Evolutionary conservation across 1,140 invertebrate species (phyloP).

Genomic region (Caenorhabditis brenneri): DNA sequence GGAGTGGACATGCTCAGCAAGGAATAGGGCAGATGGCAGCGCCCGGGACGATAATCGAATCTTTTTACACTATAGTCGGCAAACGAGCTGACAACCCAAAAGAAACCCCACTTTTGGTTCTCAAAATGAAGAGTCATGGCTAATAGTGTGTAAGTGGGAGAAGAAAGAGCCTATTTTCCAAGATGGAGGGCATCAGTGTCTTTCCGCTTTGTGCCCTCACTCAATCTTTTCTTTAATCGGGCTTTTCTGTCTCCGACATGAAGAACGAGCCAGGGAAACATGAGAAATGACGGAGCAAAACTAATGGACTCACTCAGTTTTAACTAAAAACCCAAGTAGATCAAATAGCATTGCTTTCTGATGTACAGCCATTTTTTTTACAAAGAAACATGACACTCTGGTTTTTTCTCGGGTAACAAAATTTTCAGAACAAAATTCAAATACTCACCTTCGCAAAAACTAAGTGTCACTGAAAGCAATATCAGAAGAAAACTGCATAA

Average conservation of each 20-base stretch:
- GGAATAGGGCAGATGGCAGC: conserved; percentile 29
- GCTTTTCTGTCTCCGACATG: not conserved
- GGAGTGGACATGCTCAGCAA: not conserved
- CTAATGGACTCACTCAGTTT: not conserved
- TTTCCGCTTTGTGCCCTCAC: not conserved
- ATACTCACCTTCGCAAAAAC: conserved; percentile 6
- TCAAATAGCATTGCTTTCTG: not conserved
- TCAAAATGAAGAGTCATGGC: conserved; percentile 18
- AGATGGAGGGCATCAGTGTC: conserved; percentile 3
- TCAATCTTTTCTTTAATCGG: conserved; percentile 12
- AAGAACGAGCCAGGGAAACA: not conserved
- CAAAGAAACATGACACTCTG: not conserved
- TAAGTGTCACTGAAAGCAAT: not conserved
- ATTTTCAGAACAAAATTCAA: not conserved
- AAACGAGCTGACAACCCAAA: conserved; percentile 37
- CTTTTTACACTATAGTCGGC: conserved; percentile 40
- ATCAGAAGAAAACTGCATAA: conserved; percentile 17
- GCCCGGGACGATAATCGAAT: conserved; percentile 31
- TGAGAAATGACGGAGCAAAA: not conserved
- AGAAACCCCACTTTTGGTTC: conserved; percentile 16
- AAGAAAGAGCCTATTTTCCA: not conserved
- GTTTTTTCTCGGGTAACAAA: not conserved
- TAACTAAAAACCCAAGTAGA: not conserved
- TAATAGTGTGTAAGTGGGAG: not conserved
- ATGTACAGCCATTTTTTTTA: not conserved